Evolutionary conservation across 2,113 vertebrate genomes (phyloP), one percentile per base, ranked within the genome.

Genomic region (Xenopus borealis): DNA sequence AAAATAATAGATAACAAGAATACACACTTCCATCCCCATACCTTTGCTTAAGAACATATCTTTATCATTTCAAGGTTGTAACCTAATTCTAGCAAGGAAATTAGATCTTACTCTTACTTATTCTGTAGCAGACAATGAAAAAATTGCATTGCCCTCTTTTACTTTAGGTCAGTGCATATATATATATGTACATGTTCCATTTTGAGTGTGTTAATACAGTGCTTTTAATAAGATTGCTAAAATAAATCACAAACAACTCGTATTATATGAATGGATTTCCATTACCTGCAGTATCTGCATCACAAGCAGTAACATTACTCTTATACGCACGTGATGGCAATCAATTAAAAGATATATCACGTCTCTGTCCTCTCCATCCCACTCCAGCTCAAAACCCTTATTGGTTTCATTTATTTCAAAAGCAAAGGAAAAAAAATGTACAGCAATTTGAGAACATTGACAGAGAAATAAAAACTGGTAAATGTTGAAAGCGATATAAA

Each of bases 11-110:
- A 68, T 52, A 75, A 62, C 45, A 62, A 12, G 69, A 16, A 69
- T n/a, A 53, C 9, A 52, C 23, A 57, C 10, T 62, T 63, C 52
- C 23, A 53, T 69, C 68, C 23, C 45, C 14, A 33, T n/a, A 40
- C 33, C 33, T 40, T 40, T 40, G 33, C 66, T 53, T 18, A 20
- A 11, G 10, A 23, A 19, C 23, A 46, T 13, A 19, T 45, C 46
- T 69, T 69, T 69, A 62, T 75, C 66, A 69, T 69, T 63, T 75
- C 57, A 75, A 75, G 73, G 73, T 69, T 75, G 68, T 69, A 69
- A 75, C 57, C 73, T 44, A 69, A 75, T 52, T 62, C 40, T 57
- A 53, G 57, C 62, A 52, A 75, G 72, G 46, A 75, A 75, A 75
- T 69, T 30, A 67, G 66, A 75, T 69, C 58, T 62, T 57, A 19